These are phyloP conservation scores for Rostratula benghalensis DNA, from an alignment of 2,113 vertebrate species.

Conservation along the genomic window DNA sequence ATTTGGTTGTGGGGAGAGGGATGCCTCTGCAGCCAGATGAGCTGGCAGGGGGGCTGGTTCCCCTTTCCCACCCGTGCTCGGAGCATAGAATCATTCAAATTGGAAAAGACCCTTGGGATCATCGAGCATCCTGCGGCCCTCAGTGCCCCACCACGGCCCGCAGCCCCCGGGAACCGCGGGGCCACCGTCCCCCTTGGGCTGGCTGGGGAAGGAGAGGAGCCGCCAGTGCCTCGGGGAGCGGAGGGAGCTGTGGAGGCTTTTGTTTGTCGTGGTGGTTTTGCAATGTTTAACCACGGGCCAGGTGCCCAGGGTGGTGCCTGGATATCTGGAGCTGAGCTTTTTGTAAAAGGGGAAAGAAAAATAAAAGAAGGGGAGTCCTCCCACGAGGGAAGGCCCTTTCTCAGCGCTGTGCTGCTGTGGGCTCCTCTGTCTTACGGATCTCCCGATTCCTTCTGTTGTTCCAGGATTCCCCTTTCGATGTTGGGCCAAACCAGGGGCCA, in stretches of 20 bases:
- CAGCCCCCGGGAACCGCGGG: not conserved
- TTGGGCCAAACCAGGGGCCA: not conserved
- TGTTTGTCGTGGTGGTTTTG: not conserved
- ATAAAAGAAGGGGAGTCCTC: not conserved
- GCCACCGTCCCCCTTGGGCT: not conserved
- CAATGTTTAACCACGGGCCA: not conserved
- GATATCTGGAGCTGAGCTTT: not conserved
- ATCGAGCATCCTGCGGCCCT: not conserved
- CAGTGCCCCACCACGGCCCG: not conserved
- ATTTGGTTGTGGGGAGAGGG: not conserved
- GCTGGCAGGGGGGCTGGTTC: not conserved
- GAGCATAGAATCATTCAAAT: not conserved
- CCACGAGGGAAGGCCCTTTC: not conserved
- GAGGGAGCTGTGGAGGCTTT: not conserved
- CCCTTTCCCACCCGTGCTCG: not conserved
- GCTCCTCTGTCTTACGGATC: not conserved
- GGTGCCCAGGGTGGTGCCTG: not conserved
- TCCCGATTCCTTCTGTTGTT: not conserved
- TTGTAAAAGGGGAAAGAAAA: not conserved
- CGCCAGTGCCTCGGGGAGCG: accelerated
- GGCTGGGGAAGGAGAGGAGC: not conserved
- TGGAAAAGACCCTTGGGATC: no score
- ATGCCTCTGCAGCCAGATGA: not conserved
- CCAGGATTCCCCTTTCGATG: not conserved
- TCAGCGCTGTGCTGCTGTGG: not conserved